phyloP scores from a whole-genome alignment of 2,797 vertebrate species.

The Takifugu ocellatus region DNA sequence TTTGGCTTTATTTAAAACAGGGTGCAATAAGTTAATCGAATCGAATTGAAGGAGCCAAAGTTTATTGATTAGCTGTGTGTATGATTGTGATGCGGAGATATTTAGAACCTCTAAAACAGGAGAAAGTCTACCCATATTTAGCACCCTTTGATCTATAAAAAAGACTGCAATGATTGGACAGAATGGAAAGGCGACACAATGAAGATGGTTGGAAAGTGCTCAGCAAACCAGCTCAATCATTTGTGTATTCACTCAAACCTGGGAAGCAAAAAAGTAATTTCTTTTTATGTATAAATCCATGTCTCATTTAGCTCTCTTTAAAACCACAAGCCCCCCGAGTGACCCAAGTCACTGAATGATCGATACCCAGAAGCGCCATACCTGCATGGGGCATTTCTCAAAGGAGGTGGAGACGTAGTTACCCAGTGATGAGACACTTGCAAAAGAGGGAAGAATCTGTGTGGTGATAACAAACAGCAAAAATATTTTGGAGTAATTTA shows the following conservation, averaged over 20 bases:
- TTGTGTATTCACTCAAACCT: not conserved
- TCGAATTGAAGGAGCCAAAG: slow-evolving; percentile 10
- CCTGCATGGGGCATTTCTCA: not conserved
- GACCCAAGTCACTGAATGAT: not conserved
- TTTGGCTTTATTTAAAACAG: slow-evolving; percentile 13
- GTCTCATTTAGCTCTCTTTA: not conserved
- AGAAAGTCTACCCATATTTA: not conserved
- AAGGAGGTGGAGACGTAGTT: not conserved
- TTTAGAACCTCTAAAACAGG: slow-evolving; percentile 12
- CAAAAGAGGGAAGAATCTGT: too few species aligned
- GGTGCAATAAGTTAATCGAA: slow-evolving; percentile 12
- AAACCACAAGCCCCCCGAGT: not conserved
- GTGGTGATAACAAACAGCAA: too few species aligned
- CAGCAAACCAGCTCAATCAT: not conserved
- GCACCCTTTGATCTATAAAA: too few species aligned
- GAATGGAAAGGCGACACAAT: too few species aligned
- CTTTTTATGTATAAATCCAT: not conserved
- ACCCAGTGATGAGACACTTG: too few species aligned
- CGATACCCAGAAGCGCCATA: not conserved
- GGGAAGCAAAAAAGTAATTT: not conserved
- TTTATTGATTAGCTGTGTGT: slow-evolving; percentile 21
- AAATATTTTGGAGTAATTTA: too few species aligned
- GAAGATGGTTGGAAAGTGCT: too few species aligned
- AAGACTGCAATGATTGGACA: too few species aligned
- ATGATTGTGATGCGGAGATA: slow-evolving; percentile 11